These are phyloP conservation scores for Corythornis madagascariensis DNA, from an alignment of 2,113 vertebrate genomes.

Conservation along the genomic window DNA sequence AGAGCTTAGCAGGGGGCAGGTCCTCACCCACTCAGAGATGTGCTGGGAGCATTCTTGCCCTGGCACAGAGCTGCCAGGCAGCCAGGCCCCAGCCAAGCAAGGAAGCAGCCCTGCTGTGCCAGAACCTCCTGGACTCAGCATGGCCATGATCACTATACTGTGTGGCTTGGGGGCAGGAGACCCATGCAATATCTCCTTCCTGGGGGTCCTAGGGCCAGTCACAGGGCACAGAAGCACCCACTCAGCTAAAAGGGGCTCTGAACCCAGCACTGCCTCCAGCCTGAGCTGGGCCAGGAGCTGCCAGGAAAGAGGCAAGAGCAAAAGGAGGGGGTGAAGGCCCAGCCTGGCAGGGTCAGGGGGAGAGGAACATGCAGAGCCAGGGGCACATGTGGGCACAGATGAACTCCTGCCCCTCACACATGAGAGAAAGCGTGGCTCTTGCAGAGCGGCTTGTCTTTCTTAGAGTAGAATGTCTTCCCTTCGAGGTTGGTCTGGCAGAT, in stretches of 20 bases:
- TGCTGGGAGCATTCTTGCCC: neutral
- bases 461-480: conserved; percentile 99
- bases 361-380: conserved; percentile 31
- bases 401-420: conserved; percentile 77
- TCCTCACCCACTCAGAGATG: neutral
- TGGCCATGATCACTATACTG: fast-evolving
- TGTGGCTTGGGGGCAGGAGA: neutral
- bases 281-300: neutral
- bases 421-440: conserved; percentile 98
- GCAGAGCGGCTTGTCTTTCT: conserved; percentile 99
- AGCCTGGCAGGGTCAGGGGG: neutral
- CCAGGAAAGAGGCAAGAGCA: conserved; percentile 1
- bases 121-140: neutral
- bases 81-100: neutral
- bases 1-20: neutral
- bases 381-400: neutral
- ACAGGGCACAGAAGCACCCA: neutral
- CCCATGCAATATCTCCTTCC: neutral
- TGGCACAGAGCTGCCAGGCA: neutral
- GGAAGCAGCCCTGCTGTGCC: neutral
- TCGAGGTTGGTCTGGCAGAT: conserved; percentile 98
- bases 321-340: neutral
- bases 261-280: neutral
- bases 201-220: neutral
- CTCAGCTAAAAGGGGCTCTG: neutral